Evolutionary conservation across 2,113 vertebrate genomes (phyloP).

Genomic region (Anarrhichthys ocellatus): DNA sequence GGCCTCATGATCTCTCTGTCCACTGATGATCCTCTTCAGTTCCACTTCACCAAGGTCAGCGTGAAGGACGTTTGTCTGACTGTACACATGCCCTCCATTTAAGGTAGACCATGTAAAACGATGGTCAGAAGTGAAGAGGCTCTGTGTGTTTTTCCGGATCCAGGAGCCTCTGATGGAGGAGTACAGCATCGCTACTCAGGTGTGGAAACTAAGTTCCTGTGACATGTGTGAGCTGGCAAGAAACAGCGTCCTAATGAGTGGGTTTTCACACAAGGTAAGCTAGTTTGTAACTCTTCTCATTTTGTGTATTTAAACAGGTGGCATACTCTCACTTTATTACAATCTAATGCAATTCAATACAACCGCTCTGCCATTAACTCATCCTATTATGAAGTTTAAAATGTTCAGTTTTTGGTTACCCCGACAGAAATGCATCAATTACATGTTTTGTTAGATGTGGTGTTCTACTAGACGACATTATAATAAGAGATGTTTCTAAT

Average conservation of each 20-base stretch:
- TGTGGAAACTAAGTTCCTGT: constrained; percentile 98
- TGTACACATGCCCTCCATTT: neutral
- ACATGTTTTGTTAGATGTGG: neutral
- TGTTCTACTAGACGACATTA: neutral
- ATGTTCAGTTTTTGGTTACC: neutral
- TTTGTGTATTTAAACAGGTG: neutral
- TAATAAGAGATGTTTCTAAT: neutral
- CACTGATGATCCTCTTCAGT: constrained; percentile 96
- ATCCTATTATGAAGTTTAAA: neutral
- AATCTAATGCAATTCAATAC: neutral
- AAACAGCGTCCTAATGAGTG: constrained; percentile 99
- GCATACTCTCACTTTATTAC: neutral
- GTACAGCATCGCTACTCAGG: constrained; percentile 97
- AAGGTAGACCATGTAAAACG: no score
- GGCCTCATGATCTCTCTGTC: constrained; percentile 96
- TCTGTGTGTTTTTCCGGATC: constrained; percentile 34
- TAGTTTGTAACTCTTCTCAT: neutral
- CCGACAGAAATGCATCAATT: neutral
- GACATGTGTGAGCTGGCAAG: constrained; percentile 98
- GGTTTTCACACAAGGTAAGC: constrained; percentile 93
- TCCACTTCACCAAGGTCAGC: constrained; percentile 97
- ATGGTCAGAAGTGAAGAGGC: neutral
- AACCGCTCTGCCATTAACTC: neutral
- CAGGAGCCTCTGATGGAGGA: constrained; percentile 99
- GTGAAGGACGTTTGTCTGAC: neutral